phyloP scores from a whole-genome alignment of 2,888 invertebrate species.

The Drosophila percnosoma region DNA sequence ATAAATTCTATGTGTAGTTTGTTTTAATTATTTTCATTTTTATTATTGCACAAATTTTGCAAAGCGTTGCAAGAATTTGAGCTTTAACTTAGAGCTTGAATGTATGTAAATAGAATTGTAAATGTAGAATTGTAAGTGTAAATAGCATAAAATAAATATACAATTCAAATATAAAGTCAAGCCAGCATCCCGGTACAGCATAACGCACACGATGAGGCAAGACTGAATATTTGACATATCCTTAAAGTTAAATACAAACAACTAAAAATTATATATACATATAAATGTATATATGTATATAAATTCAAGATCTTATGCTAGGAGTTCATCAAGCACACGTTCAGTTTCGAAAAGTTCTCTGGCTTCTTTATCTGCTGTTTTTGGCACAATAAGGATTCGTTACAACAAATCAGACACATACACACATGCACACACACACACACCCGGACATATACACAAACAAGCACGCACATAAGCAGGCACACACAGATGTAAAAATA shows the following conservation, averaged over 20 bases:
- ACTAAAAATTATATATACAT: constrained; percentile 27
- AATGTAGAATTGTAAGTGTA: constrained; percentile 63
- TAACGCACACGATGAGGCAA: constrained; percentile 38
- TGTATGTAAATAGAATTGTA: constrained; percentile 43
- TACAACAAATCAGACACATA: constrained; percentile 44
- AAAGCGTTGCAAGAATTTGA: constrained; percentile 54
- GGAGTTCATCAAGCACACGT: constrained; percentile 64
- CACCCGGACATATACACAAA: constrained; percentile 3
- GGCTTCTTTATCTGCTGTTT: constrained; percentile 48
- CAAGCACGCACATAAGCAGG: constrained; percentile 24
- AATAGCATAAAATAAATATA: constrained; percentile 72
- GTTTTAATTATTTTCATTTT: constrained; percentile 34
- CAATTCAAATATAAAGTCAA: constrained; percentile 49
- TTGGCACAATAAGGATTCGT: constrained; percentile 80
- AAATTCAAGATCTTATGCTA: constrained; percentile 59
- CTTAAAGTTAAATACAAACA: constrained; percentile 36
- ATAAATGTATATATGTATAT: constrained; percentile 17
- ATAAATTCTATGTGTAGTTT: constrained; percentile 29
- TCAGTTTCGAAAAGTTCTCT: constrained; percentile 49
- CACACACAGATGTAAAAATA: constrained; percentile 41
- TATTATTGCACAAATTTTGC: constrained; percentile 50
- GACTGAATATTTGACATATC: constrained; percentile 49
- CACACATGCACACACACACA: constrained; percentile 20
- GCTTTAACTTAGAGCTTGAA: constrained; percentile 56
- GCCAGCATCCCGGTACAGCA: constrained; percentile 18